Evolutionary conservation across 2,797 vertebrate genomes (phyloP).

Genomic region (Cryptoprocta ferox): DNA sequence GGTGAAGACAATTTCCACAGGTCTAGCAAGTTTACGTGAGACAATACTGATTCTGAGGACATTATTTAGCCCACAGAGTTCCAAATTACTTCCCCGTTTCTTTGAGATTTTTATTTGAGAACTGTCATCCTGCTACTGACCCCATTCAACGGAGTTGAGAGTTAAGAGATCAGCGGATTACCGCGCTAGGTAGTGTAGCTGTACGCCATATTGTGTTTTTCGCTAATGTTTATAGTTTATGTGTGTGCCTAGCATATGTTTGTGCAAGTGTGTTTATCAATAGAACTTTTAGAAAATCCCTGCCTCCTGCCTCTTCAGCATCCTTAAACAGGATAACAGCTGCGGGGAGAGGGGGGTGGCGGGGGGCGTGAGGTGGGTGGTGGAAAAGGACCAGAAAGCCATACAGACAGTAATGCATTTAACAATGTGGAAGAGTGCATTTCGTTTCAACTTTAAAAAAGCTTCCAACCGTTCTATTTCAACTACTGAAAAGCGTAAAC

Average conservation of each 20-base stretch:
- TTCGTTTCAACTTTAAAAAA: conserved; percentile 60
- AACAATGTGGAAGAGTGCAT: neutral
- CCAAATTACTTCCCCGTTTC: conserved; percentile 37
- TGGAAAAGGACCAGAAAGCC: neutral
- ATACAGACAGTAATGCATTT: neutral
- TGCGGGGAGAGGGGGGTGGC: neutral
- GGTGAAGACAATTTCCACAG: neutral
- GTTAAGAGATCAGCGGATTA: conserved; percentile 63
- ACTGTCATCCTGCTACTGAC: conserved; percentile 47
- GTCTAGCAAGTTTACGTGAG: neutral
- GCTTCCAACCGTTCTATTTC: neutral
- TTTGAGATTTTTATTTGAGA: conserved; percentile 37
- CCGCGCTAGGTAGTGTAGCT: conserved; percentile 59
- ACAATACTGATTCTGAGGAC: neutral
- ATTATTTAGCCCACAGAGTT: neutral
- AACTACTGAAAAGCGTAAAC: neutral
- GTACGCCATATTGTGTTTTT: conserved; percentile 83
- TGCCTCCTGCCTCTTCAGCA: conserved; percentile 78
- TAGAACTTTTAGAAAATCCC: conserved; percentile 77
- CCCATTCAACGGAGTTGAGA: conserved; percentile 42
- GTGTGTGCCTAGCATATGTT: conserved; percentile 77
- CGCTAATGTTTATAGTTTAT: conserved; percentile 77
- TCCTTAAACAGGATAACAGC: conserved; percentile 46
- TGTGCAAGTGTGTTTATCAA: conserved; percentile 83
- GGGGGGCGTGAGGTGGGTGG: neutral